These are phyloP conservation scores for Polydesmus complanatus DNA, from an alignment of 2,888 invertebrate genomes.

Conservation along the genomic window DNA sequence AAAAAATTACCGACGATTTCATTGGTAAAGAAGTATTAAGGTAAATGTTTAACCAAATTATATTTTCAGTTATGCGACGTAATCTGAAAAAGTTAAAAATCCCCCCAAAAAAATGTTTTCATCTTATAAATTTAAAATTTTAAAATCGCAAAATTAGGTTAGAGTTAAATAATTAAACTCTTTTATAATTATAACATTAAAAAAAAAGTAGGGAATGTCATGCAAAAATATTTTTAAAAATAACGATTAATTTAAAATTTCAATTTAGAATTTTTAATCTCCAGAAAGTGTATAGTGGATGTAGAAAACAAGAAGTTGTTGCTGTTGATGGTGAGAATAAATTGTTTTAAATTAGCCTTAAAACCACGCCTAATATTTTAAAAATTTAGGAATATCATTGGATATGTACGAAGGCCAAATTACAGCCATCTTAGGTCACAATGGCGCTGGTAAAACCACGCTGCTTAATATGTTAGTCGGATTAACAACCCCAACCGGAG, in stretches of 20 bases:
- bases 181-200: too few species aligned
- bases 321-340: conserved; percentile 34
- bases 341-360: background rate
- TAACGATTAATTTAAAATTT: background rate
- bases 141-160: too few species aligned
- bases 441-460: conserved; percentile 77
- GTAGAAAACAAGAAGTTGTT: conserved; percentile 34
- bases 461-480: conserved; percentile 73
- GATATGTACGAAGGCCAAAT: conserved; percentile 77
- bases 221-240: conserved; percentile 1
- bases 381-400: conserved; percentile 48
- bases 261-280: conserved; percentile 9
- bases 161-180: too few species aligned
- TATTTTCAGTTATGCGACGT: too few species aligned
- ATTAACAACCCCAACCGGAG: conserved; percentile 36
- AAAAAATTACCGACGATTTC: conserved; percentile 5
- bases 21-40: conserved; percentile 8
- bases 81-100: too few species aligned
- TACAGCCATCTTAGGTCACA: conserved; percentile 70
- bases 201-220: too few species aligned
- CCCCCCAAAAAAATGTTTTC: too few species aligned
- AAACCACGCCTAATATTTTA: conserved; percentile 20
- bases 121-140: too few species aligned
- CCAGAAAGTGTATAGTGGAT: conserved; percentile 26
- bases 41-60: background rate